Evolutionary conservation across 2,797 vertebrate genomes (phyloP), one percentile per base, ranked within the genome.

Genomic region (Pogoniulus pusillus): DNA sequence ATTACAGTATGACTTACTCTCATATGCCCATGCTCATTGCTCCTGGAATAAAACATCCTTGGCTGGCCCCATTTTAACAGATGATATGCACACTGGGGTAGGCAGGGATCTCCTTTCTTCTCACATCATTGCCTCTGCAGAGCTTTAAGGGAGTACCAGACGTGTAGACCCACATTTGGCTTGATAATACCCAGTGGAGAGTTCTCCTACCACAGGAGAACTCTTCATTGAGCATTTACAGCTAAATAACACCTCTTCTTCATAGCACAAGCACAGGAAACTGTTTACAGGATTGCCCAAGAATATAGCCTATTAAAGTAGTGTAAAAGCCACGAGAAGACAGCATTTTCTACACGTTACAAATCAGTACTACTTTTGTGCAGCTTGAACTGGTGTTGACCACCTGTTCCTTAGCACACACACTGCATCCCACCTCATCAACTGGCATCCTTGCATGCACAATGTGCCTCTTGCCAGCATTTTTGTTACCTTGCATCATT

Each of bases 281-380:
- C 70, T 80, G 75, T 23, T 71, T 39, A 35, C 24, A 72, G 55
- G 7, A 22, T 90, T 78, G 51, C 79, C 16, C 43, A 79, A 93
- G 90, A 91, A 78, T 62, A 65, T 4, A 6, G 59, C n/a, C 62
- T 82, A 75, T 89, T 85, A 90, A 82, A 93, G 86, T 90, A 91
- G 62, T 78, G 54, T 80, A 82, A 75, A 91, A 89, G 18, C 10
- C 85, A 85, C 24, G 24, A 89, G 55, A 76, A 79, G 93, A 69
- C 2, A 7, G 9, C 30, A 34, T 64, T 93, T 74, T 32, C 65
- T 71, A 34, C 29, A 24, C 2, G 1, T 77, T 80, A 74, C 24
- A 86, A 79, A 80, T 10, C 9, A 58, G 43, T 55, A 74, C 34
- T 35, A 27, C 45, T 84, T 92, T 79, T 34, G 77, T 54, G 34